Evolutionary conservation across 1,140 invertebrate genomes (phyloP).

Genomic region (Cydia splendana): DNA sequence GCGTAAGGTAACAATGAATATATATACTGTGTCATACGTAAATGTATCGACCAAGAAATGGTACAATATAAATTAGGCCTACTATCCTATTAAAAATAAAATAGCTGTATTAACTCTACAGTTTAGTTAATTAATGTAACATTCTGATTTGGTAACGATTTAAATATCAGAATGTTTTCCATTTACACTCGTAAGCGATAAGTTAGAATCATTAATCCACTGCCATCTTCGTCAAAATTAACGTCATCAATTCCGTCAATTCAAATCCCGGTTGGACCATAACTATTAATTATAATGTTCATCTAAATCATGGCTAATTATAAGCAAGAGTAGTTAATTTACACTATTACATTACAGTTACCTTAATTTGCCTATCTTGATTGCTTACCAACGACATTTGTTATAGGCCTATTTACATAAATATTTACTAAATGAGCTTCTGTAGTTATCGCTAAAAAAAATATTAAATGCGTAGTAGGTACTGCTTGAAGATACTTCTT

Average conservation of each 20-base stretch:
- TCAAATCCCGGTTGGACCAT: background rate
- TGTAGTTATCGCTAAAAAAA: background rate
- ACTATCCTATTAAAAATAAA: too few relatives aligned
- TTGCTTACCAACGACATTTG: background rate
- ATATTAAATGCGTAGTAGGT: background rate
- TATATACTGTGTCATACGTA: too few relatives aligned
- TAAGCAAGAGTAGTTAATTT: conserved; percentile 1
- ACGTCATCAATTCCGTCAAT: background rate
- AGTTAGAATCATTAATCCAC: too few relatives aligned
- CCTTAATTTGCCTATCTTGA: conserved; percentile 8
- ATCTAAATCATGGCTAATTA: conserved; percentile 11
- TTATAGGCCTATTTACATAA: background rate
- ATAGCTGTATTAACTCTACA: too few relatives aligned
- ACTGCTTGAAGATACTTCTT: background rate
- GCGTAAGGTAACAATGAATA: background rate
- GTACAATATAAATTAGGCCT: too few relatives aligned
- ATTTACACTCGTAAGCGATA: too few relatives aligned
- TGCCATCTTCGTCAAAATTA: background rate
- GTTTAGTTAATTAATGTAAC: background rate
- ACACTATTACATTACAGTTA: background rate
- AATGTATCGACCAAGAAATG: too few relatives aligned
- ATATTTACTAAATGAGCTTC: conserved; percentile 7
- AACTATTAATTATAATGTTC: conserved; percentile 10
- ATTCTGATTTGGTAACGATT: background rate
- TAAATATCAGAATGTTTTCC: background rate